Base-by-base conservation (phyloP, 1,140 invertebrate genomes). In the Globodera rostochiensis region DNA sequence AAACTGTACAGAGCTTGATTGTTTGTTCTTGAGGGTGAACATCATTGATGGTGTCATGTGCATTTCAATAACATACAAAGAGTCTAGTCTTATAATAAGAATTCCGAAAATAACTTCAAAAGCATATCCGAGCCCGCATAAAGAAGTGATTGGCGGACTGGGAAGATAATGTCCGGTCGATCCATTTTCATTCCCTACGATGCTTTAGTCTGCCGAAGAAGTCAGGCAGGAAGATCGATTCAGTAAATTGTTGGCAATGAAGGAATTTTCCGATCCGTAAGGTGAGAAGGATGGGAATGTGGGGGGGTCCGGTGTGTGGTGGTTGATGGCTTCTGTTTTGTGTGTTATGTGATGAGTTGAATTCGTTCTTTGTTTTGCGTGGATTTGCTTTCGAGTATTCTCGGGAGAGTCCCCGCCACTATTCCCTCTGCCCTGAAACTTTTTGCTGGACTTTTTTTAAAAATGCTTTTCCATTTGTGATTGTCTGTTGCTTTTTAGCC, bases 401-500 rank as follows among this genome's bases (percentile, higher is more conserved):
- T 71, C 6, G 25, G 25, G 25, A 25, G 69, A 13, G 21, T 46
- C 36, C 36, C 36, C 36, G 36, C 36, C 36, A 36, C 36, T 36
- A 36, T 9, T 25, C 36, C 46, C 8, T 71, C 36, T 19, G n/a
- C n/a, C 11, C 6, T 45, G 11, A 7, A 45, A 19, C 4, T 36
- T 47, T 71, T 11, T 71, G 67, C 15, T 1, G 7, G 67, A 8
- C 19, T 69, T 69, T 69, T 45, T 7, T 69, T 4, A 0, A 2
- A 69, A 13, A 13, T 45, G 36, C 67, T 70, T 70, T 70, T 8
- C 53, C 53, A 53, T 53, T 64, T 64, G 69, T 71, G 69, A 15
- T 70, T 71, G 69, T 71, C 25, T 64, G 57, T 19, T 9, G 47
- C 21, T 80, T 80, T 80, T 80, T 50, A 80, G 79, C 79, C 79